Evolutionary conservation across 2,797 vertebrate genomes (phyloP), one percentile per base, ranked within the genome.

Genomic region (Champsocephalus gunnari): DNA sequence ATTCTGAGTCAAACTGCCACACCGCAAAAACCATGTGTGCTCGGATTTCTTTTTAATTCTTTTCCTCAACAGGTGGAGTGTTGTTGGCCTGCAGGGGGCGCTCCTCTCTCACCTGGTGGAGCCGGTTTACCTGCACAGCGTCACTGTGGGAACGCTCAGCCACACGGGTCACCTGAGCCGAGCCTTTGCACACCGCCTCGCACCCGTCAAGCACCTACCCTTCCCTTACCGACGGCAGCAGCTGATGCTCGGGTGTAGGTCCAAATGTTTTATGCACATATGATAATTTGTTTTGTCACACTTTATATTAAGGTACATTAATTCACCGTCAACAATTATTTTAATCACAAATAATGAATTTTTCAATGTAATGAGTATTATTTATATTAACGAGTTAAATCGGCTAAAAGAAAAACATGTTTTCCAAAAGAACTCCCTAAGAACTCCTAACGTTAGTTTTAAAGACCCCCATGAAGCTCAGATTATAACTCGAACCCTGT

Each of bases 91-190:
- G 12, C 97, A 98, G 87, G 97, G 97, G 0, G 96, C 96, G 0
- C 96, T 98, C 28, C 94, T 98, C 83, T 97, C 96, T 72, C 95
- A 94, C 90, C 95, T 97, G 92, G 93, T 97, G 1, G 96, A 97
- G 82, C 97, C 97, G 0, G 87, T 96, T 79, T 98, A 98, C 94
- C 93, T 98, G 85, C 94, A 96, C 88, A 98, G 97, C 80, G 90
- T 98, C 75, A 83, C 96, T 0, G 96, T 98, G 91, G 97, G 96
- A 13, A 96, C 96, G 41, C 94, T 97, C 56, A 93, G 68, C 71
- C 97, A 98, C 91, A 95, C 96, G 0, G 97, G 96, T 55, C 97
- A 98, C 91, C 94, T 98, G 72, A 89, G 93, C 75, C 87, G 96
- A 58, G 95, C 95, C 66, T 86, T 97, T 93, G 93, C 90, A 56